A percentile compares a stretch with the other conserved stretches of the same genome.
phyloP scores from a whole-genome alignment of 2,113 vertebrate species.

The Myxocyprinus asiaticus region DNA sequence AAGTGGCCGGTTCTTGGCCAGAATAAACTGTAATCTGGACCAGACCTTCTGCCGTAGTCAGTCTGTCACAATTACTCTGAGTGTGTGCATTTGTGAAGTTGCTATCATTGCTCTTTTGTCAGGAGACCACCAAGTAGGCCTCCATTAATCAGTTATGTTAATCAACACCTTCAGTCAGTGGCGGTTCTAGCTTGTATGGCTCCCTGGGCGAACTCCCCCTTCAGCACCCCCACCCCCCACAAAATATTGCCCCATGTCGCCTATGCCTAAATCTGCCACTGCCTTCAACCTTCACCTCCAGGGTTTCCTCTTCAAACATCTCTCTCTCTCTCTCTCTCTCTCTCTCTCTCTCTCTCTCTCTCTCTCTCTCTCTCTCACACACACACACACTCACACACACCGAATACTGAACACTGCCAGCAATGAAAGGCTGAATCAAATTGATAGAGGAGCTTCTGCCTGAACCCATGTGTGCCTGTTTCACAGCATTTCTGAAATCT shows the following conservation, averaged over 20 bases:
- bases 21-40: too few species aligned
- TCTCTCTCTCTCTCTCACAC: too few species aligned
- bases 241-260: too few species aligned
- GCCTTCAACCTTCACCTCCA: not conserved
- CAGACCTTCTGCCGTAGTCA: too few species aligned
- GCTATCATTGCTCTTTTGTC: not conserved
- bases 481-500: not conserved
- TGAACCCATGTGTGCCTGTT: not conserved
- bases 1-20: too few species aligned
- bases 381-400: too few species aligned
- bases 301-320: not conserved
- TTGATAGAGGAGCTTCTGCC: not conserved
- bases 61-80: not conserved
- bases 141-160: conserved; percentile 26
- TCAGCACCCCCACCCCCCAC: too few species aligned
- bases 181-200: not conserved
- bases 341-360: too few species aligned
- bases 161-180: conserved; percentile 29
- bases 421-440: not conserved
- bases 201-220: too few species aligned
- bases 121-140: not conserved
- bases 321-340: not conserved
- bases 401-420: not conserved
- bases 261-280: too few species aligned
- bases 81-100: not conserved